Evolutionary conservation across 2,888 invertebrate genomes (phyloP).

Genomic region (Lasius platythorax): DNA sequence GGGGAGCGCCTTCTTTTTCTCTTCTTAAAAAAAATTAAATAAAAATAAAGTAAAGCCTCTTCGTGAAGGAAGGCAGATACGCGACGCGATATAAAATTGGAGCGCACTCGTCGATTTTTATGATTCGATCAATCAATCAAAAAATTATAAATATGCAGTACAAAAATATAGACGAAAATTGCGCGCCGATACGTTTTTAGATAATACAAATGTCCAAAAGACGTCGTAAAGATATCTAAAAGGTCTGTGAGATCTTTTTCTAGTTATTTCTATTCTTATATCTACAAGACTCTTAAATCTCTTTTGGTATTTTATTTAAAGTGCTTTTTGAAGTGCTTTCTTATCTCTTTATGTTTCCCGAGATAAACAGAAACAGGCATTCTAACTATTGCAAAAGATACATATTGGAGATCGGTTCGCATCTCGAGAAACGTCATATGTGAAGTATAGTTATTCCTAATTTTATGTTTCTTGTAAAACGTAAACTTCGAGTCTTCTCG

Average conservation of each 20-base stretch:
- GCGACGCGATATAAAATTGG: conserved; percentile 26
- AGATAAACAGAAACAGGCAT: conserved; percentile 20
- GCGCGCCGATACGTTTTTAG: conserved; percentile 3
- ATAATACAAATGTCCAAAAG: conserved; percentile 30
- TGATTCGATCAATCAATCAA: neutral
- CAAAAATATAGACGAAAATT: conserved; percentile 8
- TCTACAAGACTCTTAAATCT: neutral
- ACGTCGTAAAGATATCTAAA: neutral
- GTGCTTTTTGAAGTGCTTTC: conserved; percentile 1
- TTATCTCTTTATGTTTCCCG: conserved; percentile 11
- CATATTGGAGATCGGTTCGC: neutral
- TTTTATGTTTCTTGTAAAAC: neutral
- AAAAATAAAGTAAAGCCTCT: conserved; percentile 59
- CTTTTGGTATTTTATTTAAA: conserved; percentile 20
- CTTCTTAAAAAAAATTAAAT: conserved; percentile 61
- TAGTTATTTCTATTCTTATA: neutral
- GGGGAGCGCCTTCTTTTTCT: conserved; percentile 61
- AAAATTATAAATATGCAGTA: neutral
- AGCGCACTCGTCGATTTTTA: neutral
- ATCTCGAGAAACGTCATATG: conserved; percentile 27
- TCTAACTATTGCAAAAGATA: neutral
- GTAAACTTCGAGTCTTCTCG: neutral
- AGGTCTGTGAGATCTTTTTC: neutral
- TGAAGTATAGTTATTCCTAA: neutral
- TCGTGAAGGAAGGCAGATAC: conserved; percentile 46